Evolutionary conservation across 37 sponge, comb jelly and placozoan genomes (phyloP), one percentile per base, ranked within the genome.

Genomic region (Mnemiopsis leidyi): DNA sequence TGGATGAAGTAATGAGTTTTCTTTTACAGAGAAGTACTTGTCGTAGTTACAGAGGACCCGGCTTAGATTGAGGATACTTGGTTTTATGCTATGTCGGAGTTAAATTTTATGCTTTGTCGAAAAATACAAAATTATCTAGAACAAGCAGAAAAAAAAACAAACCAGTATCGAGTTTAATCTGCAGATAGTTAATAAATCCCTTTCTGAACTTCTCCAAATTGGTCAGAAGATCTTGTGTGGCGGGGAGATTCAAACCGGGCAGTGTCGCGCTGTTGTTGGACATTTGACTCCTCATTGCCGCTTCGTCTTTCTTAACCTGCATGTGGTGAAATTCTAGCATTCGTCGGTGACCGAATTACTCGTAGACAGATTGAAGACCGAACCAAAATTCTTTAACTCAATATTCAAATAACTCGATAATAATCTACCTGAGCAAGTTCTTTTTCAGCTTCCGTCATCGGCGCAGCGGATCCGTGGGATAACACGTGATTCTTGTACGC

Each of bases 391-490:
- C n/a, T n/a, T n/a, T n/a, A n/a, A n/a, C n/a, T n/a, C n/a, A n/a
- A n/a, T n/a, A n/a, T n/a, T n/a, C n/a, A n/a, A n/a, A n/a, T n/a
- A n/a, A n/a, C n/a, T n/a, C n/a, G n/a, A n/a, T n/a, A n/a, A 71
- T 25, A 71, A 71, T 29, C 20, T 71, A 85, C 90, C 90, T 88
- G 21, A 37, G 93, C 85, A 1, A 95, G 92, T 37, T 96, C 95
- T 36, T 73, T n/a, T 68, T 99, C 97, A 13, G 94, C 95, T 34
- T 93, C 94, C 0, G 99, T 96, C 83, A 99, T 93, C 21, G 99
- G 99, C 20, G 98, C 95, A 31, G 95, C 95, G 21, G 96, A 96
- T 20, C 94, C 92, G 29, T 69, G 73, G 18, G 97, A 69, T 40
- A 93, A 92, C 24, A 95, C 21, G 79, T 96, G 96, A 29, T 93